phyloP scores from a whole-genome alignment of 2,888 invertebrate species.

The Lycaena phlaeas region DNA sequence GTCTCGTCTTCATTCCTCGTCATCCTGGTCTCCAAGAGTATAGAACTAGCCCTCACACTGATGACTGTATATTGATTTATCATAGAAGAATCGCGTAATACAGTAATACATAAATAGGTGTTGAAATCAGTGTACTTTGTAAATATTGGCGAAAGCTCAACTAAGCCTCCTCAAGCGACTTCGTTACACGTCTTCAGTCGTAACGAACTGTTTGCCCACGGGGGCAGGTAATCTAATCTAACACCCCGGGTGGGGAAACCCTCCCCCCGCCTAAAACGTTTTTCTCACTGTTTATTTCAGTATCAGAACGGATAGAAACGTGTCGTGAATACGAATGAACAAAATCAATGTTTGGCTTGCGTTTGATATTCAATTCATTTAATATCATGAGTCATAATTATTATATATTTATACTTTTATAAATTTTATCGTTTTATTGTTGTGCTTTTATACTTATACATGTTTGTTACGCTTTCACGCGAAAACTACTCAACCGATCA shows the following conservation, averaged over 20 bases:
- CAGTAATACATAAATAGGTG: too few relatives aligned
- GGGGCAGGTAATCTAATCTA: slow-evolving; percentile 67
- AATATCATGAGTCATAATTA: too few relatives aligned
- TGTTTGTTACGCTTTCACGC: too few relatives aligned
- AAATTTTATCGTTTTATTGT: too few relatives aligned
- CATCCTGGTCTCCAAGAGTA: too few relatives aligned
- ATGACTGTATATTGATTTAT: too few relatives aligned
- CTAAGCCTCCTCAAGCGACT: slow-evolving; percentile 26
- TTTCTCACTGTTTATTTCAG: slow-evolving; percentile 56
- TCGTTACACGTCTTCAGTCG: slow-evolving; percentile 39
- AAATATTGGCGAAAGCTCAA: slow-evolving; percentile 14
- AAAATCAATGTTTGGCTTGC: slow-evolving; percentile 8
- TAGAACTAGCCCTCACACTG: too few relatives aligned
- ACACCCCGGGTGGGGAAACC: slow-evolving; percentile 17
- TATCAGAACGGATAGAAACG: slow-evolving; percentile 42
- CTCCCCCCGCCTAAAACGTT: slow-evolving; percentile 28
- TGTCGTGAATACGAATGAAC: slow-evolving; percentile 26
- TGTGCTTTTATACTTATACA: too few relatives aligned
- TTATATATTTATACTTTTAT: too few relatives aligned
- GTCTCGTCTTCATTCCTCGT: too few relatives aligned
- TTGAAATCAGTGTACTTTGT: slow-evolving; percentile 14
- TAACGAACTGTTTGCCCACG: slow-evolving; percentile 66
- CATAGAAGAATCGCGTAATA: too few relatives aligned
- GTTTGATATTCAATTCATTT: slow-evolving; percentile 2
- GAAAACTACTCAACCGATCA: too few relatives aligned